Base-by-base conservation (phyloP, 1,140 invertebrate genomes). In the Orchesella cincta region DNA sequence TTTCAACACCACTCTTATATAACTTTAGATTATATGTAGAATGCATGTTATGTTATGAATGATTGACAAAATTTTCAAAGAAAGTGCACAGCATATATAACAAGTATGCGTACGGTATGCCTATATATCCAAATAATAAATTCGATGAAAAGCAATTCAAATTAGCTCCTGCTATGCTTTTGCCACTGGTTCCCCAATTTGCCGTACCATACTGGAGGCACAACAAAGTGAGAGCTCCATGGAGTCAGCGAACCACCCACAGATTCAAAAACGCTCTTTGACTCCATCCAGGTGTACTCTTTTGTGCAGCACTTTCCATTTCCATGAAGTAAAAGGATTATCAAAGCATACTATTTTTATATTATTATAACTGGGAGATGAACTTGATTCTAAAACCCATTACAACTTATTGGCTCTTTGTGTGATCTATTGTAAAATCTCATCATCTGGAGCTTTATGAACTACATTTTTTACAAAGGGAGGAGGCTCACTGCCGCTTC, bases 81-180 rank as follows among this genome's bases (percentile, higher is more conserved):
- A n/a, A n/a, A n/a, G n/a, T n/a, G n/a, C n/a, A n/a, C n/a, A n/a
- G n/a, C n/a, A n/a, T n/a, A n/a, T n/a, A n/a, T n/a, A n/a, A n/a
- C n/a, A n/a, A n/a, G n/a, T n/a, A n/a, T n/a, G n/a, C n/a, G n/a
- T n/a, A n/a, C n/a, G n/a, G n/a, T n/a, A n/a, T n/a, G n/a, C n/a
- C n/a, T n/a, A n/a, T n/a, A n/a, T n/a, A n/a, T n/a, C n/a, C n/a
- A n/a, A n/a, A n/a, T n/a, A n/a, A n/a, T n/a, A n/a, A 57, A 57
- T 57, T 23, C 12, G 62, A 33, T 67, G 62, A 67, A 67, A 67
- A 29, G 62, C 62, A 67, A 67, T 67, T 67, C 62, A 67, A 67
- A 67, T 67, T 67, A 67, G 62, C 29, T 33, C 62, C 62, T 67
- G 62, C 62, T 67, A 67, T 67, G 62, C 62, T 31, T 31, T 67